These are phyloP conservation scores for Aporophyla nigra DNA, from an alignment of 2,888 invertebrate genomes.

Conservation along the genomic window DNA sequence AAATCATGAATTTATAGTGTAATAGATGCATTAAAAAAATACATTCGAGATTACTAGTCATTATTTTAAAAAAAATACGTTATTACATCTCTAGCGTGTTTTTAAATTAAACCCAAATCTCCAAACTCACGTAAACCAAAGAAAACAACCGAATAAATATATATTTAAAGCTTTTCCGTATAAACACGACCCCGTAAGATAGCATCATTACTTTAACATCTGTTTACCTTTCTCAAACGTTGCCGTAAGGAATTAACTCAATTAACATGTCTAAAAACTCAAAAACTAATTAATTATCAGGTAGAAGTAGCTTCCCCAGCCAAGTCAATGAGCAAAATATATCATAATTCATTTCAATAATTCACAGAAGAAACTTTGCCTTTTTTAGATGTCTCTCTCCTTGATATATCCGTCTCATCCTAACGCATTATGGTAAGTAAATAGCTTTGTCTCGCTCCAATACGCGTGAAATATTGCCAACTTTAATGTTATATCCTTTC, in stretches of 20 bases:
- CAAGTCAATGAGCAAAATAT: constrained; percentile 82
- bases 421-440: constrained; percentile 48
- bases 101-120: no score
- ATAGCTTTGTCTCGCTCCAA: constrained; percentile 74
- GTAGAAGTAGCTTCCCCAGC: constrained; percentile 60
- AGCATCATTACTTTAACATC: constrained; percentile 16
- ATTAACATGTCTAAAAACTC: constrained; percentile 74
- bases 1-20: no score
- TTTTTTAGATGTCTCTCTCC: constrained; percentile 71
- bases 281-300: constrained; percentile 67
- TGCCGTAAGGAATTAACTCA: constrained; percentile 60
- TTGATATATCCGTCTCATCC: constrained; percentile 64
- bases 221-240: constrained; percentile 26
- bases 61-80: no score
- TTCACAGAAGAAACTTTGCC: constrained; percentile 81
- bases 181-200: neutral
- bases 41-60: no score
- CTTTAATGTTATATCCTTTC: constrained; percentile 83
- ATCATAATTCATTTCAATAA: constrained; percentile 85
- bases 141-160: neutral
- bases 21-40: no score
- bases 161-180: neutral
- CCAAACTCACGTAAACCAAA: neutral
- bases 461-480: constrained; percentile 78
- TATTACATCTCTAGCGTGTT: no score